Conservation (phyloP, 2,888 invertebrate genomes). For the Phyto melanocephala region DNA sequence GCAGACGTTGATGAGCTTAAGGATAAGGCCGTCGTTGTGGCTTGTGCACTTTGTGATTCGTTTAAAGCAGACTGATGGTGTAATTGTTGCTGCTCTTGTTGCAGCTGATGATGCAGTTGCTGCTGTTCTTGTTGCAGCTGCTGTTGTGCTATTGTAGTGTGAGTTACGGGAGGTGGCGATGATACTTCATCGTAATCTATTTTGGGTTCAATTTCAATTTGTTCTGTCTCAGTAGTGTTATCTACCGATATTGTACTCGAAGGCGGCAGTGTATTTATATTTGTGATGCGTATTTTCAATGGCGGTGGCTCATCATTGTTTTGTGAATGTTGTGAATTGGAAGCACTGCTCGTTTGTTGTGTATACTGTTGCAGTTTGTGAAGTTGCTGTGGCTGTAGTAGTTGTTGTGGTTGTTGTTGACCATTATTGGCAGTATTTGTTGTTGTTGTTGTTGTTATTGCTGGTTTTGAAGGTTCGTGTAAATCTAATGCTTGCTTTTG, state of each 20-base stretch:
- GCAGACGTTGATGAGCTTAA: constrained; percentile 62
- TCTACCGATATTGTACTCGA: constrained; percentile 54
- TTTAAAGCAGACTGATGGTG: constrained; percentile 51
- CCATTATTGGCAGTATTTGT: constrained; percentile 57
- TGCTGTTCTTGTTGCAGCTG: constrained; percentile 39
- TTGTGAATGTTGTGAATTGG: constrained; percentile 66
- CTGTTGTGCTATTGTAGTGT: constrained; percentile 22
- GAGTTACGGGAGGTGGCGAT: constrained; percentile 42
- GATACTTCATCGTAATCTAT: constrained; percentile 65
- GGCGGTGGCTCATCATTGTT: constrained; percentile 64
- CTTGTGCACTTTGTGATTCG: constrained; percentile 59
- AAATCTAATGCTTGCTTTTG: constrained; percentile 65
- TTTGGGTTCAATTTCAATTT: constrained; percentile 66
- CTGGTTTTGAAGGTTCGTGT: constrained; percentile 58
- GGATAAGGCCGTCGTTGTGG: constrained; percentile 51
- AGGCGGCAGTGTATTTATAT: constrained; percentile 63
- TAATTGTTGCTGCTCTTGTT: constrained; percentile 31
- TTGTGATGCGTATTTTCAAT: constrained; percentile 63
- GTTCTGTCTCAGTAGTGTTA: constrained; percentile 45
- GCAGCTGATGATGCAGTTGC: constrained; percentile 20
- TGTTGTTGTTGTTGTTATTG: constrained; percentile 2
- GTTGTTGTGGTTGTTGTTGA: constrained; percentile 24
- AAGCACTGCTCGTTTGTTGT: constrained; percentile 56
- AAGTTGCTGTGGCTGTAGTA: constrained; percentile 12
- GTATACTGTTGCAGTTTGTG: constrained; percentile 43